Evolutionary conservation across 2,888 invertebrate genomes (phyloP), one percentile per base, ranked within the genome.

Genomic region (Epinotia brunnichana): DNA sequence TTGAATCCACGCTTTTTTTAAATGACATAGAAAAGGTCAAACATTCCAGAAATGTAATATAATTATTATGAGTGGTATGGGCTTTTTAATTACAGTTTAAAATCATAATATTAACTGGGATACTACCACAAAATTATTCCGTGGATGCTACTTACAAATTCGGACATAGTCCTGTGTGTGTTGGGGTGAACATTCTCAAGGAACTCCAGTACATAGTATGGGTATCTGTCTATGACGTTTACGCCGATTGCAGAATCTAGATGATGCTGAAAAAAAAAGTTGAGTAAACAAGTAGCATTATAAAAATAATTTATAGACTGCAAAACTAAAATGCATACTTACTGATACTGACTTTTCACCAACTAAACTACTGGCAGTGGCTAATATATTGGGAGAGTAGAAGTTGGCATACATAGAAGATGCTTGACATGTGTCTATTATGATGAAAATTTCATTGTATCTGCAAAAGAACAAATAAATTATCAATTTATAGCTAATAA

Each of bases 361-460:
- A 0, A 99, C 98, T 80, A 98, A 94, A 94, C 99, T 99, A 81
- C 99, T 99, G 15, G 99, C 99, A 11, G 99, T 98, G 1, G 98
- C 99, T 76, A 99, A 93, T 78, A 99, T 98, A 89, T 99, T 99
- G 2, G 99, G 99, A 0, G 99, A 99, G 87, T 98, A 99, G 86
- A 99, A 98, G 85, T 97, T 97, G 85, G 98, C 98, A 87, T 98
- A 99, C 96, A 99, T 97, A 0, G 99, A 99, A 39, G 99, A 98
- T 5, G 99, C 99, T 90, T 99, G 99, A 81, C 99, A 99, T 3
- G 99, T 99, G 88, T 99, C 99, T 76, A 99, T 98, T 94, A 99
- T 99, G 85, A 99, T 98, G 83, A 99, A 97, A 81, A 99, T 95
- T 90, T 99, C 99, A 93, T 99, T 98, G 87, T 99, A 99, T 77